Conservation (phyloP, 1,140 invertebrate genomes). For the Berghia stephanieae region DNA sequence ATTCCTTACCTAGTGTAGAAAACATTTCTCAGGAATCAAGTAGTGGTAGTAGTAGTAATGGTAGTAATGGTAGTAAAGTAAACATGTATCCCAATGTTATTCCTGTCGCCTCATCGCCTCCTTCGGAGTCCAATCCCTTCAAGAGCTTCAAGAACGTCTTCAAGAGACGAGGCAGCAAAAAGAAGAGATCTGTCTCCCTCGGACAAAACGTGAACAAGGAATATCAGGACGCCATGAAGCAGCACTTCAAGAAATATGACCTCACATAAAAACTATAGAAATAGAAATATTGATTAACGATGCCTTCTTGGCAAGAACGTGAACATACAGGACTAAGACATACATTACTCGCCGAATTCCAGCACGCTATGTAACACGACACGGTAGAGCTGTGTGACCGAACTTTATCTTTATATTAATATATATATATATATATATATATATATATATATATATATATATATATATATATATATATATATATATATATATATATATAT, state of each 20-base stretch:
- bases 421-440: too few species aligned
- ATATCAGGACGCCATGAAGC: slow-evolving; percentile 41
- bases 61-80: not conserved
- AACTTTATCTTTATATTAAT: too few species aligned
- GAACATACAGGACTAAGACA: too few species aligned
- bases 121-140: slow-evolving; percentile 47
- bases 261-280: slow-evolving; percentile 32
- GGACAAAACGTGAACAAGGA: slow-evolving; percentile 34
- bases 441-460: too few species aligned
- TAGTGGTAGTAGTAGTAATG: not conserved
- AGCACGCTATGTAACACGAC: too few species aligned
- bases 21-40: slow-evolving; percentile 22
- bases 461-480: too few species aligned
- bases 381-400: too few species aligned
- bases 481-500: too few species aligned
- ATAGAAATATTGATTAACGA: too few species aligned
- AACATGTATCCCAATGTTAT: not conserved
- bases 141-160: slow-evolving; percentile 51
- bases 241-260: slow-evolving; percentile 51
- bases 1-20: slow-evolving; percentile 45
- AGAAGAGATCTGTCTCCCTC: slow-evolving; percentile 39
- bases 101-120: not conserved
- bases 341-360: too few species aligned
- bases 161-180: slow-evolving; percentile 48
- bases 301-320: too few species aligned